phyloP scores from a whole-genome alignment of 2,797 vertebrate species.

The Nothura maculosa region DNA sequence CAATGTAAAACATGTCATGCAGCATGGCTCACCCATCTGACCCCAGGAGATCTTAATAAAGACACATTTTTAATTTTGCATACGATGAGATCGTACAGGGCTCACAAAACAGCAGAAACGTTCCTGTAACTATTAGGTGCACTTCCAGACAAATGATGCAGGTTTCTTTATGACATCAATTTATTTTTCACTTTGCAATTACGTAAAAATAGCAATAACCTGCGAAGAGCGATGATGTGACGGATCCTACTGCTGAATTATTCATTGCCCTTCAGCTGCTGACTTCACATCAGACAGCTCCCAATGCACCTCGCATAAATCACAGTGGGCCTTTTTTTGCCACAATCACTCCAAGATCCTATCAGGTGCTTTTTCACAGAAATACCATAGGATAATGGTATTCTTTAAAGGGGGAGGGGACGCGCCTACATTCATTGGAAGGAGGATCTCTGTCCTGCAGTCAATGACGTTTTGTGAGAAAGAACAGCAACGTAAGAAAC shows the following conservation, averaged over 20 bases:
- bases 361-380: constrained; percentile 63
- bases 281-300: constrained; percentile 79
- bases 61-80: constrained; percentile 70
- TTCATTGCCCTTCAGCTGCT: constrained; percentile 81
- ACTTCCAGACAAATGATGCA: constrained; percentile 71
- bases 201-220: constrained; percentile 81
- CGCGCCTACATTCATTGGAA: constrained; percentile 2
- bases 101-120: constrained; percentile 47
- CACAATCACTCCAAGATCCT: constrained; percentile 72
- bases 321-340: constrained; percentile 68
- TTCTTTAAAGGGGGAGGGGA: constrained; percentile 36
- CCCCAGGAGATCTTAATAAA: constrained; percentile 52
- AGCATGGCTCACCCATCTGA: constrained; percentile 22
- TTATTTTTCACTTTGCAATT: constrained; percentile 83
- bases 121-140: constrained; percentile 49
- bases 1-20: neutral
- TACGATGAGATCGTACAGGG: constrained; percentile 12
- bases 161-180: constrained; percentile 82
- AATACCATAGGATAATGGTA: constrained; percentile 58
- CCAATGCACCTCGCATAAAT: constrained; percentile 75
- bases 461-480: constrained; percentile 3
- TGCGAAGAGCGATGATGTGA: constrained; percentile 76
- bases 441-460: constrained; percentile 1
- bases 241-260: constrained; percentile 78
- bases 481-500: neutral